Base-by-base conservation (phyloP, 64 coral and sea anemone species). In the Cladopsammia gracilis region DNA sequence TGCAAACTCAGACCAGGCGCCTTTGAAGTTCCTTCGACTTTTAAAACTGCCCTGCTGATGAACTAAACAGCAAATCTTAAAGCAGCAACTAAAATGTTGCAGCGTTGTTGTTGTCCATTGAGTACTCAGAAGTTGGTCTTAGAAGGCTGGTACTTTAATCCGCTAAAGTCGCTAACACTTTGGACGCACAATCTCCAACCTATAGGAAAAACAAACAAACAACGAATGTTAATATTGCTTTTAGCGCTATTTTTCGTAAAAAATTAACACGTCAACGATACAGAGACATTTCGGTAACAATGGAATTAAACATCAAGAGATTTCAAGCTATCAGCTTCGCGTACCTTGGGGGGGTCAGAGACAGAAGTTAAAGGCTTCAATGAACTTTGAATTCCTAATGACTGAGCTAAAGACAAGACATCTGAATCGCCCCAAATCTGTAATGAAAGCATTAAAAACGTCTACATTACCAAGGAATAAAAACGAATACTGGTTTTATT, bases 361-460 rank as follows among this genome's bases (percentile, higher is more conserved):
- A 93, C 49, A 59, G 61, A 19, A 7, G 75, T 52, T 25, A 79
- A 45, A 16, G 42, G 24, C 15, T 72, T 77, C 11, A 93, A 54
- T 71, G 56, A 70, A 61, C 7, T 68, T 71, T 93, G 83, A 10
- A 88, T 87, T 78, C 73, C 91, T 70, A 93, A 68, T 20, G 91
- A 88, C 10, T 77, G 59, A 22, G 85, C 91, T 60, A 86, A 88
- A 18, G 91, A 87, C 25, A 88, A 7, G 14, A 58, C 73, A 19
- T 93, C 74, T 24, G 61, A n/a, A 88, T 93, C 84, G 25, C 75
- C 64, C 70, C 61, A 88, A 16, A 93, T 88, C 91, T 93, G 75
- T 77, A 19, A 93, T 11, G 6, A 24, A 59, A 59, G 47, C 4
- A 61, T 26, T 3, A 13, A 48, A 48, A 15, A 22, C 13, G 25